Base-by-base conservation (phyloP, 1,140 invertebrate species). In the Pseudomyrmex sp. region DNA sequence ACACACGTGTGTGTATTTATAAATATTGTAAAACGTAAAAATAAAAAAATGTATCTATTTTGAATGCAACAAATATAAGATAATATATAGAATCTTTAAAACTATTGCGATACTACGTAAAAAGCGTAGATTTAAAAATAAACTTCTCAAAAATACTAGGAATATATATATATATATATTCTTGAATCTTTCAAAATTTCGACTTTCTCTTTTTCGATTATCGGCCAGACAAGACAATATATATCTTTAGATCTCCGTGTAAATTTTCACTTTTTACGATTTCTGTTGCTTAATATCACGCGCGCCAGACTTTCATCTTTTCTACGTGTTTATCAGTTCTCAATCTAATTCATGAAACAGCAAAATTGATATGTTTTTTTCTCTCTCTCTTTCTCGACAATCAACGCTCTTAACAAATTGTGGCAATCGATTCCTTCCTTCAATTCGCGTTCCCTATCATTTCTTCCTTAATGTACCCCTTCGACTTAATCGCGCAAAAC, bases 241-340 rank as follows among this genome's bases (percentile, higher is more conserved):
- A 59, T 35, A 35, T 70, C 66, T 80, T 56, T 79, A 8, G 10
- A 20, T 44, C 18, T 59, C 50, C 12, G 5, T 80, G n/a, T 26
- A 26, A 59, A 80, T 80, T 80, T 80, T 80, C 76, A 70, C 76
- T 80, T 80, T 80, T 80, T 70, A 80, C 66, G 76, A 80, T 59
- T 70, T 70, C 54, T 50, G 52, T 80, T 59, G 66, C 65, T 59
- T 48, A 79, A 80, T 13, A 1, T 44, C 54, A 48, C 54, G 66
- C 61, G 54, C 12, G 62, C 18, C 44, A 2, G 59, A 80, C 76
- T 80, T 80, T 80, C 76, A 70, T 80, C 23, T 70, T 50, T 56
- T 2, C 46, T 15, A 46, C 9, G 50, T 50, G 23, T 44, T 35
- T 2, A 80, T 10, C 76, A 15, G 54, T 20, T 44, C 15, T 4